Percentiles rank a stretch among this genome's conserved stretches.
Evolutionary conservation across 2,888 invertebrate genomes (phyloP).

Genomic region (Plebejus anna): DNA sequence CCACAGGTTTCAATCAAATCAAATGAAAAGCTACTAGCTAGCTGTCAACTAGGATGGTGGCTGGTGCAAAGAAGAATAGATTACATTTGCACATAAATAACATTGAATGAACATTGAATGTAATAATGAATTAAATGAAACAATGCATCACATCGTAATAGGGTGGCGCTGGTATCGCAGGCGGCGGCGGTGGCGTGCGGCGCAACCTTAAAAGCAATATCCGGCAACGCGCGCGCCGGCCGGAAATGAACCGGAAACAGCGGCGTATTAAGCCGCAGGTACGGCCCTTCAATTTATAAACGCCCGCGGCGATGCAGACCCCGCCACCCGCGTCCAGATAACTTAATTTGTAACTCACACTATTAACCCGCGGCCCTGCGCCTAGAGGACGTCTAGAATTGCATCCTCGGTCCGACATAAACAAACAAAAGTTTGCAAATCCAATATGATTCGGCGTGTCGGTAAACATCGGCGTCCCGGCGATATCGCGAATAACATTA

Average conservation of each 20-base stretch:
- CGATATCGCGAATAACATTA: conserved; percentile 81
- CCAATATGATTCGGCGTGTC: conserved; percentile 79
- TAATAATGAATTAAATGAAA: conserved; percentile 22
- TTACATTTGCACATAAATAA: not conserved
- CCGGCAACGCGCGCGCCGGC: conserved; percentile 77
- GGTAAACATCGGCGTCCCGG: conserved; percentile 80
- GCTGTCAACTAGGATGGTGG: not conserved
- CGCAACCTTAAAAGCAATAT: conserved; percentile 81
- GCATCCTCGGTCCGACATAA: conserved; percentile 76
- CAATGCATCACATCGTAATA: conserved; percentile 34
- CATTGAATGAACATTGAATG: not conserved
- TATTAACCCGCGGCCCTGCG: conserved; percentile 21
- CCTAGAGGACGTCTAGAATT: conserved; percentile 67
- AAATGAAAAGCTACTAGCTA: not conserved
- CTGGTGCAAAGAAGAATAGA: not conserved
- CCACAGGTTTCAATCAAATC: not conserved
- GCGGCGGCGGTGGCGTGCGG: conserved; percentile 59
- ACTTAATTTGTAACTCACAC: conserved; percentile 66
- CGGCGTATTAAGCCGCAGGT: conserved; percentile 81
- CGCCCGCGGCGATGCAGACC: conserved; percentile 65
- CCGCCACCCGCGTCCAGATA: conserved; percentile 57
- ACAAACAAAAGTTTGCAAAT: conserved; percentile 81
- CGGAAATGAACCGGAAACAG: conserved; percentile 81
- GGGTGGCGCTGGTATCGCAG: conserved; percentile 41
- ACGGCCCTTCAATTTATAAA: conserved; percentile 80